phyloP scores from a whole-genome alignment of 2,113 vertebrate genomes.

The Lophochroa leadbeateri region DNA sequence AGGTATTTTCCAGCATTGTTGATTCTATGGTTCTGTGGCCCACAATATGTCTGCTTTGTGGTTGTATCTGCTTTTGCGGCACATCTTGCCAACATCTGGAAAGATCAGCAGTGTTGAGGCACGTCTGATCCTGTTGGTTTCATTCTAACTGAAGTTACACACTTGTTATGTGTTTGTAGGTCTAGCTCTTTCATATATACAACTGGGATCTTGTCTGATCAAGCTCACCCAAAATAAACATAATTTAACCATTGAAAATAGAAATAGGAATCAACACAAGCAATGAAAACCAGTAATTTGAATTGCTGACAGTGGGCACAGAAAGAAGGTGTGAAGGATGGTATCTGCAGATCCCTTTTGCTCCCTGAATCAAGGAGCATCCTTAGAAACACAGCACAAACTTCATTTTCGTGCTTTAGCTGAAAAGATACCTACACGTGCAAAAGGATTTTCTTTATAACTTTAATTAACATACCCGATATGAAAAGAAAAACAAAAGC shows the following conservation, averaged over 20 bases:
- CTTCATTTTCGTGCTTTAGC: neutral
- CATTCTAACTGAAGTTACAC: neutral
- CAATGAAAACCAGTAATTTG: neutral
- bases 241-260: neutral
- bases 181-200: neutral
- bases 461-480: neutral
- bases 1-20: neutral
- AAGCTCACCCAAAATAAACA: neutral
- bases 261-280: neutral
- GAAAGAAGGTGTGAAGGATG: neutral
- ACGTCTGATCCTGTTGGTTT: neutral
- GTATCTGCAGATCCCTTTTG: neutral
- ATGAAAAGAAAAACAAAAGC: neutral
- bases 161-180: neutral
- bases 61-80: neutral
- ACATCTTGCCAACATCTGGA: neutral
- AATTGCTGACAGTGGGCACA: neutral
- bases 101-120: neutral
- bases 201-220: neutral
- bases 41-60: neutral
- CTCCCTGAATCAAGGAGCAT: neutral
- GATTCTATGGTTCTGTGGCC: neutral
- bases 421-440: neutral
- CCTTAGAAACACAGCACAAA: neutral
- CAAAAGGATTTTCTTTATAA: neutral